phyloP scores from a whole-genome alignment of 2,797 vertebrate species.

The Bufotes viridis region DNA sequence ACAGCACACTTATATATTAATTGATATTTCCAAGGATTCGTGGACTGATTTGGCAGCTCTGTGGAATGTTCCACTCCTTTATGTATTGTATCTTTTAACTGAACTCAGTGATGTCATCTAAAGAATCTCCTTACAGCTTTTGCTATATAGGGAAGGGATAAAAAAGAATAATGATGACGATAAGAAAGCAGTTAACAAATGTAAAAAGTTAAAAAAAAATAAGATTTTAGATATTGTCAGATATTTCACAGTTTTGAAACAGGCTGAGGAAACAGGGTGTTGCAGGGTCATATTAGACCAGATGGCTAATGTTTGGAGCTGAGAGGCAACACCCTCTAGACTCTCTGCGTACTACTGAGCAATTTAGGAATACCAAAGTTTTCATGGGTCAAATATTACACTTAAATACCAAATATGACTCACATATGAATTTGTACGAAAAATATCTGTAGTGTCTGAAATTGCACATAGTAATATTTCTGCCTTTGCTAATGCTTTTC shows the following conservation, averaged over 20 bases:
- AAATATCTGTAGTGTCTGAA: background rate
- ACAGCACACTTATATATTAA: constrained; percentile 49
- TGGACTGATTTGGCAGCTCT: constrained; percentile 25
- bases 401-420: constrained; percentile 27
- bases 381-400: constrained; percentile 33
- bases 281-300: constrained; percentile 53
- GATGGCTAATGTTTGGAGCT: constrained; percentile 46
- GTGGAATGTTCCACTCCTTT: constrained; percentile 44
- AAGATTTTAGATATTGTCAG: constrained; percentile 22
- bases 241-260: constrained; percentile 29
- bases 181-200: constrained; percentile 1
- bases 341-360: constrained; percentile 31
- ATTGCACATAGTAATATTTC: background rate
- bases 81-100: constrained; percentile 44
- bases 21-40: constrained; percentile 51
- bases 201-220: background rate
- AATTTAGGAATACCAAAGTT: constrained; percentile 35
- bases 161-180: constrained; percentile 19
- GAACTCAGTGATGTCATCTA: constrained; percentile 36
- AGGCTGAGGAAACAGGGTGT: constrained; percentile 48
- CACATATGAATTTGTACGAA: background rate
- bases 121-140: constrained; percentile 15
- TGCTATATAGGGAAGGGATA: background rate
- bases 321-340: constrained; percentile 51
- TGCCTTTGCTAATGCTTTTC: too few species aligned